Evolutionary conservation across 2,797 vertebrate genomes (phyloP).

Genomic region (Sebastes steindachneri): DNA sequence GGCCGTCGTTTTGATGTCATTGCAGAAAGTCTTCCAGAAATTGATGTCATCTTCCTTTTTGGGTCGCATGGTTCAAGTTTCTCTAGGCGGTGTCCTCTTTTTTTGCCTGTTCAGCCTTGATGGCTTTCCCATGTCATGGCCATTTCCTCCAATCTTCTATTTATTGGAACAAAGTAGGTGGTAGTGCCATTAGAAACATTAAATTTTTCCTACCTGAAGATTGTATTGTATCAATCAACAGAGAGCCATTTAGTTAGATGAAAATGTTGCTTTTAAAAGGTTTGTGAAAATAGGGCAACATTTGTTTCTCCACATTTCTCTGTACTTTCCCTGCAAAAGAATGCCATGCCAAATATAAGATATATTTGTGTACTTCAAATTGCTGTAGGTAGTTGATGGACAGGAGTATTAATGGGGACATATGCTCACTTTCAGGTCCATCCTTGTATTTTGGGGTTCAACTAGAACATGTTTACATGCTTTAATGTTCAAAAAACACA

Average conservation of each 20-base stretch:
- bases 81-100: not conserved
- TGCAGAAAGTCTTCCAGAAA: not conserved
- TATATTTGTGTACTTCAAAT: not conserved
- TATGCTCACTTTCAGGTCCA: not conserved
- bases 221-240: not conserved
- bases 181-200: not conserved
- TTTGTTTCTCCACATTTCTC: not conserved
- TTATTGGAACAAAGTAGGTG: not conserved
- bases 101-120: not conserved
- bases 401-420: not conserved
- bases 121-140: not conserved
- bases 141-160: not conserved
- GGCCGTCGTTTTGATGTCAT: not conserved
- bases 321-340: not conserved
- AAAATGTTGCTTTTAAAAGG: conserved; percentile 3
- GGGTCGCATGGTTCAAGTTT: not conserved
- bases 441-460: not conserved
- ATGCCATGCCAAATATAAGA: not conserved
- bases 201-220: no score
- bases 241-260: not conserved
- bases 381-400: not conserved
- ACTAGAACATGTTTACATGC: not conserved
- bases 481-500: not conserved
- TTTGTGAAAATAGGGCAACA: not conserved
- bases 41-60: not conserved